Base-by-base conservation (phyloP, 2,797 vertebrate species). In the Macroramphosus scolopax region DNA sequence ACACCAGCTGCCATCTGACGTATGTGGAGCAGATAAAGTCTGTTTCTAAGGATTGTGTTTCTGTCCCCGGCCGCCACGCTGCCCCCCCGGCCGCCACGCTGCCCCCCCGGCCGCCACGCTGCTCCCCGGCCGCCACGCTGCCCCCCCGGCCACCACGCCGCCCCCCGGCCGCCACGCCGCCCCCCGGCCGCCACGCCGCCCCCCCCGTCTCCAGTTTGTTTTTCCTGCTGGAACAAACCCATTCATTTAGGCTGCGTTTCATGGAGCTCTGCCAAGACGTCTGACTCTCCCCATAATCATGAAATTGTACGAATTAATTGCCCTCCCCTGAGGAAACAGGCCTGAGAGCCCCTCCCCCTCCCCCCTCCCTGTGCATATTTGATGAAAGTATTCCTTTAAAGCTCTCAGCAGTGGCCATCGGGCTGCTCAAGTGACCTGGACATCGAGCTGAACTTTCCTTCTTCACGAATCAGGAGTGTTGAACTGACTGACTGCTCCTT, bases 271-370 rank as follows among this genome's bases (percentile, higher is more conserved):
- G 69, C 78, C 84, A 83, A 60, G 70, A 69, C n/a, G n/a, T n/a
- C n/a, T n/a, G 56, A 72, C 61, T 71, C 49, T 53, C 41, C 78
- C 53, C 59, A 32, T 68, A 68, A 51, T 67, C 71, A 61, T 58
- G 52, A 70, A 82, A 79, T 73, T 63, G 58, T 81, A 78, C 82
- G 79, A 83, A 84, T 81, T 32, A 72, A 76, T 73, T 69, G 59
- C 56, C 26, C 28, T 72, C 75, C 64, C 60, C 17, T 26, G 60
- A 54, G 77, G 65, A 58, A 68, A 58, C 55, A 48, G 35, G 35
- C 66, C 60, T 58, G 51, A 75, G 77, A 75, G 57, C 48, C 60
- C 55, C 52, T 64, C 70, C 35, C 59, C 49, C 42, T 13, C 12
- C 58, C 30, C 54, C 39, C 41, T 33, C 51, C 72, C 57, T 80